Conservation (phyloP, 92 coral and sea anemone genomes). For the Micromussa lordhowensis region DNA sequence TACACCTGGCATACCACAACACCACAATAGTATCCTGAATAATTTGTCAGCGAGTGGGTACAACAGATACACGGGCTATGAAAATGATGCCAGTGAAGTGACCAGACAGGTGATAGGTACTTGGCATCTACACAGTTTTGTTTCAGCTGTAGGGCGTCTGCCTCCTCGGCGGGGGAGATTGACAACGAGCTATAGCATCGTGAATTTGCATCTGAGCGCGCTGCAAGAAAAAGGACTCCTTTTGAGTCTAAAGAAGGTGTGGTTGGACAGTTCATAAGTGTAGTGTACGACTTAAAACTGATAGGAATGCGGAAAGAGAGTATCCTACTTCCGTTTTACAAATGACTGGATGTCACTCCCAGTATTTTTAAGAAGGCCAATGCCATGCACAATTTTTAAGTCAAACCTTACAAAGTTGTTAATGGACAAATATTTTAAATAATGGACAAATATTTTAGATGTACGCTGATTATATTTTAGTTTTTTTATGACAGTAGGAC, state of each 20-base stretch:
- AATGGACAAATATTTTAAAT: too few species aligned
- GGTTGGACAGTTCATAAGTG: neutral
- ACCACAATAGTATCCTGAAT: conserved; percentile 12
- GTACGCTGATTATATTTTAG: too few species aligned
- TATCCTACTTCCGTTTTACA: too few species aligned
- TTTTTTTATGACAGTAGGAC: too few species aligned
- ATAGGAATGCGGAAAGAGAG: too few species aligned
- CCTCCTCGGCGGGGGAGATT: conserved; percentile 52
- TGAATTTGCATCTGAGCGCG: conserved; percentile 74
- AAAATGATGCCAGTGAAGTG: conserved; percentile 19
- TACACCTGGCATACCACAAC: conserved; percentile 44
- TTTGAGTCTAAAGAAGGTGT: neutral
- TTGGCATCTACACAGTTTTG: conserved; percentile 16
- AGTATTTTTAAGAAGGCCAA: too few species aligned
- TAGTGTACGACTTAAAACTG: neutral
- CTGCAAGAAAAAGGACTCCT: conserved; percentile 19
- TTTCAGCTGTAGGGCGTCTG: conserved; percentile 42
- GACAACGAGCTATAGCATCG: conserved; percentile 59
- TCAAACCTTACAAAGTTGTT: too few species aligned
- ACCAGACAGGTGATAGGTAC: neutral
- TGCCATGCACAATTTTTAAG: too few species aligned
- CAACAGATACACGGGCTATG: conserved; percentile 40
- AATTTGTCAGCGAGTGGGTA: conserved; percentile 11
- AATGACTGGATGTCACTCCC: too few species aligned
- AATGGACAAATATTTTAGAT: too few species aligned